Evolutionary conservation across 2,113 vertebrate genomes (phyloP).

Genomic region (Amphiprion percula): DNA sequence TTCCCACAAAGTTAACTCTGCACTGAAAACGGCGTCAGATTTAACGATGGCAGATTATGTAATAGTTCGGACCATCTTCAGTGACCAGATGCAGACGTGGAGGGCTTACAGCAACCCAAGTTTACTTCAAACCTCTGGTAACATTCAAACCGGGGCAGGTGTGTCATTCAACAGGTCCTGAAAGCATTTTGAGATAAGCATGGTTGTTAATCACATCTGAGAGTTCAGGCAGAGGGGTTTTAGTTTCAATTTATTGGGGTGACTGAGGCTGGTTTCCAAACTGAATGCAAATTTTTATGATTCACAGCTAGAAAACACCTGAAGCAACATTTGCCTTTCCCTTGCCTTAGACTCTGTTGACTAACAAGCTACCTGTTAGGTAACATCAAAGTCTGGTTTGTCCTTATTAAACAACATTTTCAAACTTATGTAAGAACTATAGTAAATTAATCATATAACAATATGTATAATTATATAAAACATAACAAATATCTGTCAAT

Average conservation of each 20-base stretch:
- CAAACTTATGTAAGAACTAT: neutral
- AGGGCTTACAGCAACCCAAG: conserved; percentile 8
- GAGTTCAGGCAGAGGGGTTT: conserved; percentile 3
- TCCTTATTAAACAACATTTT: neutral
- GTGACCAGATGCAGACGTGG: too few species aligned
- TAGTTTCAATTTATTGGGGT: conserved; percentile 1
- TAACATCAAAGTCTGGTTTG: conserved; percentile 24
- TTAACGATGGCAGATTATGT: neutral
- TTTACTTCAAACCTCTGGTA: conserved; percentile 23
- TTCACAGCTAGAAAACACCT: conserved; percentile 27
- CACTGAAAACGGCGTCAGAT: neutral
- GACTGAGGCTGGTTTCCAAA: conserved; percentile 17
- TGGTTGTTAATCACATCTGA: conserved; percentile 1
- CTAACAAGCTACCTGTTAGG: conserved; percentile 14
- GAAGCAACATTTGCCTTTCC: conserved; percentile 18
- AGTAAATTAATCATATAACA: too few species aligned
- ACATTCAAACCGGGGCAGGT: conserved; percentile 6
- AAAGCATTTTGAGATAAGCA: conserved; percentile 13
- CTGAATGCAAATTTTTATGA: conserved; percentile 17
- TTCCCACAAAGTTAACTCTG: neutral
- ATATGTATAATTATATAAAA: too few species aligned
- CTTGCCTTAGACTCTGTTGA: conserved; percentile 12
- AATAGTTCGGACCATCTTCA: neutral
- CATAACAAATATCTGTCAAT: too few species aligned
- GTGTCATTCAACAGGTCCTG: conserved; percentile 14